Conservation (phyloP, 2,797 vertebrate genomes). For the Lepus oiostolus region DNA sequence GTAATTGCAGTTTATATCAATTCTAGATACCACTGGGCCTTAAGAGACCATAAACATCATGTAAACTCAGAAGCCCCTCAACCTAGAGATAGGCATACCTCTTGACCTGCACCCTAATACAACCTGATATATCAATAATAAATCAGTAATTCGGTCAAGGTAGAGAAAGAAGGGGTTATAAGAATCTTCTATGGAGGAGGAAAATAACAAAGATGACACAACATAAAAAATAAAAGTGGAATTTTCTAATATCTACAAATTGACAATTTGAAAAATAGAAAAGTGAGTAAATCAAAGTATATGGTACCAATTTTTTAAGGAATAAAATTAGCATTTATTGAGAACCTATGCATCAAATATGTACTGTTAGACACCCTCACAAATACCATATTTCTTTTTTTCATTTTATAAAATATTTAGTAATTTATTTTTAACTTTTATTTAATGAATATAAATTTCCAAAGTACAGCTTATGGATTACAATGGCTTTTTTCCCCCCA, state of each 20-base stretch:
- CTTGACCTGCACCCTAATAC: background rate
- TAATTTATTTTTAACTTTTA: too few species aligned
- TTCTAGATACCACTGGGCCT: background rate
- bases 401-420: too few species aligned
- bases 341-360: background rate
- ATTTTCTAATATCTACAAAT: conserved; percentile 57
- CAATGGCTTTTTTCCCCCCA: too few species aligned
- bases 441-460: too few species aligned
- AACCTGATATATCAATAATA: background rate
- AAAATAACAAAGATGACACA: conserved; percentile 49
- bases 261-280: background rate
- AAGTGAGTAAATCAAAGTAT: conserved; percentile 37
- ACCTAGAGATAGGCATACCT: background rate
- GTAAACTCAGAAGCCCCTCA: conserved; percentile 28
- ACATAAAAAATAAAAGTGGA: conserved; percentile 13
- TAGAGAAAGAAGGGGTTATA: background rate
- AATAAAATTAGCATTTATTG: conserved; percentile 35
- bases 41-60: conserved; percentile 22
- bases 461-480: too few species aligned
- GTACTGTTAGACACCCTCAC: background rate
- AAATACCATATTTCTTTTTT: conserved; percentile 12
- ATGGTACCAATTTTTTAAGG: conserved; percentile 8
- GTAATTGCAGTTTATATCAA: conserved; percentile 31
- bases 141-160: conserved; percentile 13
- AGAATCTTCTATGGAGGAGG: conserved; percentile 41